Conservation (phyloP, 2,888 invertebrate species). For the Drosophila sordidapex region DNA sequence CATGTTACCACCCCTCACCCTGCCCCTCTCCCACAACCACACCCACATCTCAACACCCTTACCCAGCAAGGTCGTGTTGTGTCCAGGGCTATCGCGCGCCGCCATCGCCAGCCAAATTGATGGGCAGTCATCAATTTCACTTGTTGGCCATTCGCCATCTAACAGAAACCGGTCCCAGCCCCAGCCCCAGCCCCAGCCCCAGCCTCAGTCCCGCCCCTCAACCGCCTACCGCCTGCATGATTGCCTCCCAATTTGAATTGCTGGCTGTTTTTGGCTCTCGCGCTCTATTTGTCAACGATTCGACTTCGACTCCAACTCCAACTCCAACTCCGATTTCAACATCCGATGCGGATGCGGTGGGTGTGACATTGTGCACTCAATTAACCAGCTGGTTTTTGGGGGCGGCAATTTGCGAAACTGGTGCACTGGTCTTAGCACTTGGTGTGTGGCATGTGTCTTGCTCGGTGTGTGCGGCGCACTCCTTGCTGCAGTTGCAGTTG, state of each 20-base stretch:
- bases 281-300: constrained; percentile 61
- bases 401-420: background rate
- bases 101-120: constrained; percentile 69
- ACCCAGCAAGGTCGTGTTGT: constrained; percentile 61
- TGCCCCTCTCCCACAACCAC: background rate
- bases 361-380: constrained; percentile 60
- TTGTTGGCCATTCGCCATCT: constrained; percentile 62
- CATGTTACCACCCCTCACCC: constrained; percentile 48
- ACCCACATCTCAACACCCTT: background rate
- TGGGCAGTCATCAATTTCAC: constrained; percentile 78
- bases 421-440: background rate
- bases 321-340: constrained; percentile 7
- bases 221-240: background rate
- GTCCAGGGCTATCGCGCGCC: constrained; percentile 54
- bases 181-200: background rate
- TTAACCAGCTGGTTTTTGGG: constrained; percentile 40
- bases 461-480: constrained; percentile 7
- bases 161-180: background rate
- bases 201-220: background rate
- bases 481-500: constrained; percentile 13
- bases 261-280: constrained; percentile 30
- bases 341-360: constrained; percentile 19
- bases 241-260: constrained; percentile 7
- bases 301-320: constrained; percentile 17
- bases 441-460: constrained; percentile 12